Percentiles rank a stretch among this genome's conserved stretches.
These are phyloP conservation scores for Melanotaenia nigrans DNA, from an alignment of 2,797 vertebrate species.

Conservation along the genomic window DNA sequence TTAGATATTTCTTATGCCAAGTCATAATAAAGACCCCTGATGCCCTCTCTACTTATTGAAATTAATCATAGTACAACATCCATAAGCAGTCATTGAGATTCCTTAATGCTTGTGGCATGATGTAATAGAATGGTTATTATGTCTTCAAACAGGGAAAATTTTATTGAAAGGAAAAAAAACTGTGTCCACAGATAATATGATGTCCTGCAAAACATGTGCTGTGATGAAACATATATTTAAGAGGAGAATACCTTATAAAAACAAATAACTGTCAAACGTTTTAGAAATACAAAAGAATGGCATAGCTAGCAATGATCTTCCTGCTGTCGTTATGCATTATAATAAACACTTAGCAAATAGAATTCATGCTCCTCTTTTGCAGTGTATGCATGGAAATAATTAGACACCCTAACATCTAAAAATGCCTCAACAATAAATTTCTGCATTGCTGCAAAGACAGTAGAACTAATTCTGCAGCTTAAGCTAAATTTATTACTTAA, in stretches of 20 bases:
- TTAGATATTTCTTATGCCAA: neutral
- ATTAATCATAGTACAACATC: neutral
- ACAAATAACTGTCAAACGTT: neutral
- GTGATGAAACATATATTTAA: conserved; percentile 3
- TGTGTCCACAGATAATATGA: conserved; percentile 23
- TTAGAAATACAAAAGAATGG: neutral
- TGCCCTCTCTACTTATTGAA: neutral
- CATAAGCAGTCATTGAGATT: neutral
- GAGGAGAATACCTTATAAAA: conserved; percentile 5
- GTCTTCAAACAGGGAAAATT: neutral
- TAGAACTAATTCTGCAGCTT: neutral
- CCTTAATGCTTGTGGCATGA: neutral
- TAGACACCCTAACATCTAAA: neutral
- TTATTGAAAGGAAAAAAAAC: neutral
- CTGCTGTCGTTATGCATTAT: neutral
- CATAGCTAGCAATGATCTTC: neutral
- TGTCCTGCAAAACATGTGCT: conserved; percentile 4
- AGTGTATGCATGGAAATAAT: neutral
- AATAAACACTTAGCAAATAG: neutral
- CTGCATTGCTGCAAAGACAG: neutral
- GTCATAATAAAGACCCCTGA: neutral
- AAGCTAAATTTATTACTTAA: conserved; percentile 36
- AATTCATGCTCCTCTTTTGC: neutral
- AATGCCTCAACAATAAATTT: neutral
- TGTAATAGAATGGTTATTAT: neutral